phyloP scores from a whole-genome alignment of 2,113 vertebrate genomes.

The Polypterus bichir region DNA sequence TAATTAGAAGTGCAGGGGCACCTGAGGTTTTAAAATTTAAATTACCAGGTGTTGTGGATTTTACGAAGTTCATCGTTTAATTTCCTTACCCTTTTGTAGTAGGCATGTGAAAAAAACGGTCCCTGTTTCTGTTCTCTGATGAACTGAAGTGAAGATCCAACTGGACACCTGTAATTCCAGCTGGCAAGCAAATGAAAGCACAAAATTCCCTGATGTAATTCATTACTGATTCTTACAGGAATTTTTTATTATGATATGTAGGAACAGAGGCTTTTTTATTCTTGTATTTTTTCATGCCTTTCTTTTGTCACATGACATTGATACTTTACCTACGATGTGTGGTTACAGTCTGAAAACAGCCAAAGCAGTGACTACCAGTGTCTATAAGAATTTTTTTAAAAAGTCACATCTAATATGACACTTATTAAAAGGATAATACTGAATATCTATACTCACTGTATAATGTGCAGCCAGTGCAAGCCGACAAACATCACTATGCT shows the following conservation, averaged over 20 bases:
- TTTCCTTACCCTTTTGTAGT: slow-evolving; percentile 31
- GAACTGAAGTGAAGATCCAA: slow-evolving; percentile 11
- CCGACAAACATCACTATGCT: too few species aligned
- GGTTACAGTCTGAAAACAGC: too few species aligned
- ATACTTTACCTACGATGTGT: too few species aligned
- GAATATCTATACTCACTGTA: too few species aligned
- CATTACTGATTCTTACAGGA: not conserved
- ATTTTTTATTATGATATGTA: too few species aligned
- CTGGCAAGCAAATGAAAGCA: slow-evolving; percentile 4
- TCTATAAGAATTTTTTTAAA: too few species aligned
- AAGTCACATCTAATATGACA: too few species aligned
- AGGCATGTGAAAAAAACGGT: slow-evolving; percentile 16
- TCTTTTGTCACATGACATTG: not conserved
- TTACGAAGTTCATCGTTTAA: slow-evolving; percentile 22
- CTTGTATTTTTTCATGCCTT: not conserved
- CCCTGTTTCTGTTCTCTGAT: slow-evolving; percentile 10
- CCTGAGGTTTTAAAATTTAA: slow-evolving; percentile 26
- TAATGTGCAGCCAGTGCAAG: too few species aligned
- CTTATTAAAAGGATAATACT: too few species aligned
- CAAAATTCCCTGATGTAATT: not conserved
- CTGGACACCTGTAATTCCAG: slow-evolving; percentile 26
- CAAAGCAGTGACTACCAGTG: too few species aligned
- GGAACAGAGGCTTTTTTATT: too few species aligned
- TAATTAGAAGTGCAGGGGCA: slow-evolving; percentile 22
- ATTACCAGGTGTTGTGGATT: slow-evolving; percentile 30